Evolutionary conservation across 2,888 invertebrate genomes (phyloP).

Genomic region (Drepanosiphum platanoidis): DNA sequence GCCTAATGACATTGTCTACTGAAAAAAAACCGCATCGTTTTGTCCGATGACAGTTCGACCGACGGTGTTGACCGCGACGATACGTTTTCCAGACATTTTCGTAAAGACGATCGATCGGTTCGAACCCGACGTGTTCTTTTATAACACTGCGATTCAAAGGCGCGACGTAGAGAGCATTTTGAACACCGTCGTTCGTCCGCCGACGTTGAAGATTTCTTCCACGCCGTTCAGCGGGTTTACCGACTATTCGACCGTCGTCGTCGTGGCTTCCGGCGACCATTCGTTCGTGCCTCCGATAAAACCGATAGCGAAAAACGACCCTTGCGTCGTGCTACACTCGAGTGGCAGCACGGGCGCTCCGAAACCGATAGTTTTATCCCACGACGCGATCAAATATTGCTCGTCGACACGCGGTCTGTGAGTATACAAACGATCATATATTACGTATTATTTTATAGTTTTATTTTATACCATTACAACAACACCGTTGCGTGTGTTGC

Average conservation of each 20-base stretch:
- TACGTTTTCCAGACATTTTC: too few relatives aligned
- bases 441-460: too few relatives aligned
- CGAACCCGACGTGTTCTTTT: too few relatives aligned
- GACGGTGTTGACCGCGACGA: too few relatives aligned
- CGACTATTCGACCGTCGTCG: background rate
- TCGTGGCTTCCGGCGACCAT: background rate
- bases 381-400: slow-evolving; percentile 21
- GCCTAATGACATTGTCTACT: too few relatives aligned
- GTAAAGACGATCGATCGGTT: too few relatives aligned
- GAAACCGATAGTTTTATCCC: slow-evolving; percentile 23
- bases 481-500: too few relatives aligned
- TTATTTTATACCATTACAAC: too few relatives aligned
- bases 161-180: background rate
- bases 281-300: background rate
- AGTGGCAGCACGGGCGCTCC: slow-evolving; percentile 26
- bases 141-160: background rate
- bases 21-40: too few relatives aligned
- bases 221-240: background rate
- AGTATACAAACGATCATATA: too few relatives aligned
- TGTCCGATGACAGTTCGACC: too few relatives aligned
- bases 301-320: background rate
- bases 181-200: background rate
- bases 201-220: slow-evolving; percentile 1
- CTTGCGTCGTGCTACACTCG: background rate
- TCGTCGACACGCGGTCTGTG: too few relatives aligned